Evolutionary conservation across 2,888 invertebrate genomes (phyloP), one percentile per base, ranked within the genome.

Genomic region (Julus scandinavius): DNA sequence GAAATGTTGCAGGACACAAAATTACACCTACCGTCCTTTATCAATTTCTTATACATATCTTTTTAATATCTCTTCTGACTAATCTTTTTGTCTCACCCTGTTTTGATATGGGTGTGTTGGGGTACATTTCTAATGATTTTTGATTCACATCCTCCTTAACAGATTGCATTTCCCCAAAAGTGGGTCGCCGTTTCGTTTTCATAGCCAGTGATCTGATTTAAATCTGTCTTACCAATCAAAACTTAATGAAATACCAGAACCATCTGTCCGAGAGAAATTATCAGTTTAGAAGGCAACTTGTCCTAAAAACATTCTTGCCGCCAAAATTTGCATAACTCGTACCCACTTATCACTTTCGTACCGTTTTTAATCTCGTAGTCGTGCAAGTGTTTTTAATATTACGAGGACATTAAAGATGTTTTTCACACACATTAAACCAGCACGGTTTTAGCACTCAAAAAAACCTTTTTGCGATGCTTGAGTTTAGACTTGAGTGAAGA

Each of bases 171-270:
- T 85, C 45, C 85, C 84, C 45, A 9, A 85, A 85, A 80, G 20
- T 85, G 45, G 85, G 85, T 45, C 85, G 49, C 38, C 80, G 80
- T 80, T 85, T 85, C 50, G 50, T 85, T 85, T 85, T 85, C 85
- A 45, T 45, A 45, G 50, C 20, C 45, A 20, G 45, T 85, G 85
- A 85, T 85, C 85, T 85, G 85, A 85, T 85, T 50, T 85, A 85
- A 20, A 85, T 85, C 45, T 85, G 85, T 85, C 85, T 80, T 38
- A 38, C 38, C 80, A 80, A 80, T 80, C 80, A 80, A 80, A 80
- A 80, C 80, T 80, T 80, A 80, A 80, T 80, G 80, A 80, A 80
- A 80, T 80, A 29, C 38, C 29, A 29, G 38, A 80, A 80, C 80
- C 80, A 80, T 80, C 80, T 80, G 80, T 80, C 80, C 80, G 80